These are phyloP conservation scores for Ailurus styani DNA, from an alignment of 2,113 vertebrate genomes.

Conservation along the genomic window DNA sequence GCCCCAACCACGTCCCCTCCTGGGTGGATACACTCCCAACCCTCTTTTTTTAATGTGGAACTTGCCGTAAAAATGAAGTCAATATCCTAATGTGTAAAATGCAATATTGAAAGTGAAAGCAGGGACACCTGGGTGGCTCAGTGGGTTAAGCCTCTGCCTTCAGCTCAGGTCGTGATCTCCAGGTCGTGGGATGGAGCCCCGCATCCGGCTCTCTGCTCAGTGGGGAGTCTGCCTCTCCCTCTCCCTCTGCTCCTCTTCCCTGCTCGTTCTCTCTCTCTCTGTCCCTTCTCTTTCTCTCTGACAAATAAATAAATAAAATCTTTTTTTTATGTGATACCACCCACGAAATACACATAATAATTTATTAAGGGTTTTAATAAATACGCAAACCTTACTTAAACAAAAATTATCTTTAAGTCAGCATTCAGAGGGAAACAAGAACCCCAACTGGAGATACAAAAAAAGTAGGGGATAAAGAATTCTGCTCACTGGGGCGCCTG, in stretches of 20 bases:
- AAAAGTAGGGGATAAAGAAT: neutral
- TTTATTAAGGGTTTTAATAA: neutral
- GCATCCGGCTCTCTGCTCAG: neutral
- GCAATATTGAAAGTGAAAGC: neutral
- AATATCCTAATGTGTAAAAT: neutral
- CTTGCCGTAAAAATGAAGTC: neutral
- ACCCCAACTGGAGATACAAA: neutral
- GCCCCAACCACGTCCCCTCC: neutral
- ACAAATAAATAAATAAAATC: neutral
- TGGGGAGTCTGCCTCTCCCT: neutral
- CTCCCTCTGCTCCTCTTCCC: no score
- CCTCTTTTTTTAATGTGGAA: neutral
- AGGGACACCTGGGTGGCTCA: neutral
- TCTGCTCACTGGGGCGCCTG: neutral
- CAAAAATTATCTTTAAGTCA: neutral
- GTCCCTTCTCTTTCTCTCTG: neutral
- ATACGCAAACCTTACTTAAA: neutral
- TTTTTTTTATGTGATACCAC: neutral
- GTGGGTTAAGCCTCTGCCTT: neutral
- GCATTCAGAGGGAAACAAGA: neutral
- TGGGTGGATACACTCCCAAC: no score
- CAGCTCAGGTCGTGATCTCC: neutral
- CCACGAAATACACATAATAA: neutral
- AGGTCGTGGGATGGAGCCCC: neutral
- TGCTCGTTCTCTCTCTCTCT: neutral